Evolutionary conservation across 1,140 invertebrate genomes (phyloP).

Genomic region (Temnothorax curvispinosus): DNA sequence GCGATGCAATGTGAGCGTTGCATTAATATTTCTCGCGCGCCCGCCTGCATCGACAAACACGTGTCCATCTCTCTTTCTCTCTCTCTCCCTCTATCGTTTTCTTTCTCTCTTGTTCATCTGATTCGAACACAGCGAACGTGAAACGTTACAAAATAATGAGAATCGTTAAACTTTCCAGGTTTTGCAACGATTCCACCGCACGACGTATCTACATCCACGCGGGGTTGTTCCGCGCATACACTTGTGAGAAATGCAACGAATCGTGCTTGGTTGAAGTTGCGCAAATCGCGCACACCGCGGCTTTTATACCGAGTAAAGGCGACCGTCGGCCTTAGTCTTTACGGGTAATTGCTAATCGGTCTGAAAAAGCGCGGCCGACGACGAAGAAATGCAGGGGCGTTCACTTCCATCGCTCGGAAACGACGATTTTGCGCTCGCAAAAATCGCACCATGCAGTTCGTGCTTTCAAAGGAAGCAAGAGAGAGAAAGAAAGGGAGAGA

Average conservation of each 20-base stretch:
- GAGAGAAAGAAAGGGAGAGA: neutral
- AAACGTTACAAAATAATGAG: constrained; percentile 78
- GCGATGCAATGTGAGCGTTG: constrained; percentile 6
- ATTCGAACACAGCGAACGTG: constrained; percentile 51
- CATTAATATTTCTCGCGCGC: constrained; percentile 42
- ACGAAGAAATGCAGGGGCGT: constrained; percentile 6
- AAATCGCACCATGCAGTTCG: neutral
- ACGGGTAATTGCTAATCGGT: constrained; percentile 57
- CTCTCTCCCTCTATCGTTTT: neutral
- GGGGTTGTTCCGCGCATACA: constrained; percentile 55
- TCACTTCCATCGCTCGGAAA: constrained; percentile 6
- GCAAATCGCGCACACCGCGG: constrained; percentile 49
- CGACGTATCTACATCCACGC: constrained; percentile 53
- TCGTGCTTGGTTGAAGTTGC: constrained; percentile 59
- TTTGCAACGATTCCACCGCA: constrained; percentile 74
- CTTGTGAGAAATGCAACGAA: constrained; percentile 43
- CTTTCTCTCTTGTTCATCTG: neutral
- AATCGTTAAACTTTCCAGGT: constrained; percentile 81
- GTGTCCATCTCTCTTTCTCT: neutral
- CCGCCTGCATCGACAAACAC: neutral
- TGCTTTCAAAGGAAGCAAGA: neutral
- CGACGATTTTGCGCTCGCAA: constrained; percentile 20
- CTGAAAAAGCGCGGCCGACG: constrained; percentile 32
- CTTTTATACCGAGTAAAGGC: constrained; percentile 45
- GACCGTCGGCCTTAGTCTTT: constrained; percentile 21